phyloP scores from a whole-genome alignment of 2,888 invertebrate genomes.

The Trissonchulus sp. region DNA sequence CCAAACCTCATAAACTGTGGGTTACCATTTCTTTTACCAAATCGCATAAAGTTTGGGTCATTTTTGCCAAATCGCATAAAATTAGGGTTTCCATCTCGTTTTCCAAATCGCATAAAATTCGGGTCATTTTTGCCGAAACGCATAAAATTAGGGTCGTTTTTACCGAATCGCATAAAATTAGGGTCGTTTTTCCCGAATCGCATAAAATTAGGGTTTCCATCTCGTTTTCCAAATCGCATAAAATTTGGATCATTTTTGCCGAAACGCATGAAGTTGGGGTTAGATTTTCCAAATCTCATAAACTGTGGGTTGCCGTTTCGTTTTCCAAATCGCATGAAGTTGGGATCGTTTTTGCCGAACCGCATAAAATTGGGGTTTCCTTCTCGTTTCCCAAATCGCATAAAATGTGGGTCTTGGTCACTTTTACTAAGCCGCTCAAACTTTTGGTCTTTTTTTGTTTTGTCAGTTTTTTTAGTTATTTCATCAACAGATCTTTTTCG shows the following conservation, averaged over 20 bases:
- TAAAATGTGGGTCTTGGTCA: constrained; percentile 32
- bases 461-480: too few species aligned
- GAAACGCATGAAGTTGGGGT: neutral
- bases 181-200: constrained; percentile 44
- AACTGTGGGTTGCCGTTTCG: neutral
- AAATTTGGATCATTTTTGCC: constrained; percentile 12
- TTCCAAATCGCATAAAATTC: neutral
- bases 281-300: neutral
- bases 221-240: neutral
- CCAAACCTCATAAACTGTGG: constrained; percentile 49
- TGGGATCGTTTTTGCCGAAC: neutral
- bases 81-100: neutral
- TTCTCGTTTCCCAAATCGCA: constrained; percentile 33
- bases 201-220: constrained; percentile 43
- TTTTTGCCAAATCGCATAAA: neutral
- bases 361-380: neutral
- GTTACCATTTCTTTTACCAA: too few species aligned
- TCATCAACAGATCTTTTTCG: constrained; percentile 27
- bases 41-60: neutral
- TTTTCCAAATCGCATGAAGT: constrained; percentile 10
- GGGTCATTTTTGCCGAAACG: constrained; percentile 1
- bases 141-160: constrained; percentile 27
- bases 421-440: constrained; percentile 48
- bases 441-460: too few species aligned
- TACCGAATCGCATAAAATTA: constrained; percentile 13